Conservation (phyloP, 2,888 invertebrate genomes). For the Neoaliturus tenellus region DNA sequence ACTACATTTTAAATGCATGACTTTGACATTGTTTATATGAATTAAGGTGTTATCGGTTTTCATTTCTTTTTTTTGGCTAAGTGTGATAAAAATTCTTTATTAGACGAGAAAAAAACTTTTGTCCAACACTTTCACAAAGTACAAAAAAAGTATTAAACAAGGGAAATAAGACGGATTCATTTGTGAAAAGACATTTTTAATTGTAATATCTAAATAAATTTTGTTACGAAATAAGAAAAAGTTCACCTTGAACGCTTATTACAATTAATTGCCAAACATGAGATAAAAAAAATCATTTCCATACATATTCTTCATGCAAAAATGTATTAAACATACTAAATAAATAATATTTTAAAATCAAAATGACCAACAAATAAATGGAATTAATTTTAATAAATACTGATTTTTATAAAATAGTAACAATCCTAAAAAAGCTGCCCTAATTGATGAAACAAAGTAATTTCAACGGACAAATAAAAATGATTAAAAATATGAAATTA, state of each 20-base stretch:
- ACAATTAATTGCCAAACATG: background rate
- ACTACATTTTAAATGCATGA: no score
- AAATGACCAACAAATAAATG: background rate
- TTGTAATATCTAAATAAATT: background rate
- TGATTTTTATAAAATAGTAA: background rate
- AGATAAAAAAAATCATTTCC: background rate
- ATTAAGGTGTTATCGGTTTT: no score
- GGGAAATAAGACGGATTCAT: background rate
- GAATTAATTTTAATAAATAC: background rate
- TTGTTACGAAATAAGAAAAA: background rate
- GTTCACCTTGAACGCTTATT: background rate
- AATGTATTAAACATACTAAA: background rate
- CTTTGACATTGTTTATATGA: no score
- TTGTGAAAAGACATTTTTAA: conserved; percentile 22
- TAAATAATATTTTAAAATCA: background rate
- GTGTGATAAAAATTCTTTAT: no score
- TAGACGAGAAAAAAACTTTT: no score
- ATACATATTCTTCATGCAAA: background rate
- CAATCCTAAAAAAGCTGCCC: background rate
- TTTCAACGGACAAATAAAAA: background rate
- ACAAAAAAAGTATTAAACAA: no score
- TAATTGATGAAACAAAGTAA: background rate
- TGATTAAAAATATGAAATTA: background rate
- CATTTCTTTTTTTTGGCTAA: no score
- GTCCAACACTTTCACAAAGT: no score